Evolutionary conservation across 2,888 invertebrate species (phyloP).

Genomic region (Lasius fuliginosus): DNA sequence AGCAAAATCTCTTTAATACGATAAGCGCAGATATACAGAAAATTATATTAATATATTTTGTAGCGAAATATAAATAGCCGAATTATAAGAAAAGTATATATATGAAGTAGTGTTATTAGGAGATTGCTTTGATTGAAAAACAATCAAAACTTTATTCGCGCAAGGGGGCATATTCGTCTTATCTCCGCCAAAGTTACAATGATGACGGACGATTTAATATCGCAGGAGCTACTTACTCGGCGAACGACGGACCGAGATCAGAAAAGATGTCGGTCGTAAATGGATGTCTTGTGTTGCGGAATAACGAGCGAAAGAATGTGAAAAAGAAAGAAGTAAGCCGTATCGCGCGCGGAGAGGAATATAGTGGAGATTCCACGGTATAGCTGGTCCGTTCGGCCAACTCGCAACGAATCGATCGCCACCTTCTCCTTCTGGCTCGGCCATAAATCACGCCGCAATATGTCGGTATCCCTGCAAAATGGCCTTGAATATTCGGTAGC

Average conservation of each 20-base stretch:
- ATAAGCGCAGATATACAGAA: neutral
- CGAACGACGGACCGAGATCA: conserved; percentile 39
- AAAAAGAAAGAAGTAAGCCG: conserved; percentile 35
- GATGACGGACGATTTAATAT: conserved; percentile 47
- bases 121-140: neutral
- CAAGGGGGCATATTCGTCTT: neutral
- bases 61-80: neutral
- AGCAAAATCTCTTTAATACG: neutral
- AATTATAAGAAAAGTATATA: neutral
- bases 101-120: neutral
- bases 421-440: conserved; percentile 49
- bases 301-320: conserved; percentile 63
- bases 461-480: conserved; percentile 63
- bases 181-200: conserved; percentile 11
- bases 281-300: conserved; percentile 61
- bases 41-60: neutral
- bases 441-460: conserved; percentile 75
- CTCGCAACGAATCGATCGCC: conserved; percentile 67
- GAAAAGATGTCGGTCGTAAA: conserved; percentile 58
- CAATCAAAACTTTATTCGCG: neutral
- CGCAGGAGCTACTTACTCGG: neutral
- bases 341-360: conserved; percentile 48
- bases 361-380: conserved; percentile 59
- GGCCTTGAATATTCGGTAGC: conserved; percentile 71
- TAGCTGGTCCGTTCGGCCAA: conserved; percentile 33